Evolutionary conservation across 1,140 invertebrate species (phyloP), one percentile per base, ranked within the genome.

Genomic region (Sycophila sp.): DNA sequence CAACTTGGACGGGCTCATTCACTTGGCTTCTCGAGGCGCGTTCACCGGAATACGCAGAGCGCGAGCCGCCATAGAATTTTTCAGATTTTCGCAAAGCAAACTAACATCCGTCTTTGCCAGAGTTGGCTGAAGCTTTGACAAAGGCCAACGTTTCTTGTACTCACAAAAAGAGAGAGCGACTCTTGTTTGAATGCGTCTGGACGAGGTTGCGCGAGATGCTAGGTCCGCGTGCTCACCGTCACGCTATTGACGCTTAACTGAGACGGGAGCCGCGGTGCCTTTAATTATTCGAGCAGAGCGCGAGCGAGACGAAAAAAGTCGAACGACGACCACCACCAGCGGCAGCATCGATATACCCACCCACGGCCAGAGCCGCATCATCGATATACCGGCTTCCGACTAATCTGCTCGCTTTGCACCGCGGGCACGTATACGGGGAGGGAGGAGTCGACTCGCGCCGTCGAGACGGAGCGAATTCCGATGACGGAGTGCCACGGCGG

Each of bases 221-320:
- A n/a, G n/a, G n/a, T n/a, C n/a, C n/a, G n/a, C n/a, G n/a, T 69
- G 63, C 69, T 75, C 49, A 71, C 68, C 34, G 58, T 59, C 34
- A 40, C 60, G 65, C 42, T 55, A 69, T 66, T 68, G 68, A 63
- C 28, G 63, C 56, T 69, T 65, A 73, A 75, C 71, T 73, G 74
- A 45, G 67, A 71, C 69, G 38, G 30, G 26, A 13, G 51, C 30
- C 53, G 65, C 30, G 51, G 32, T 58, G 69, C 74, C 71, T 71
- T 73, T 70, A 63, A 66, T 69, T 73, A 62, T 67, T 66, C 63
- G 53, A 55, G 32, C 51, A 22, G 15, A 45, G 63, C 49, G 42
- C 19, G 47, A n/a, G n/a, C 17, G 45, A 65, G 22, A 53, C 49
- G 26, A 36, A 51, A 40, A 26, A 26, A 51, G 45, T 38, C 15